Evolutionary conservation across 1,140 invertebrate genomes (phyloP).

Genomic region (Drosophila burlai): DNA sequence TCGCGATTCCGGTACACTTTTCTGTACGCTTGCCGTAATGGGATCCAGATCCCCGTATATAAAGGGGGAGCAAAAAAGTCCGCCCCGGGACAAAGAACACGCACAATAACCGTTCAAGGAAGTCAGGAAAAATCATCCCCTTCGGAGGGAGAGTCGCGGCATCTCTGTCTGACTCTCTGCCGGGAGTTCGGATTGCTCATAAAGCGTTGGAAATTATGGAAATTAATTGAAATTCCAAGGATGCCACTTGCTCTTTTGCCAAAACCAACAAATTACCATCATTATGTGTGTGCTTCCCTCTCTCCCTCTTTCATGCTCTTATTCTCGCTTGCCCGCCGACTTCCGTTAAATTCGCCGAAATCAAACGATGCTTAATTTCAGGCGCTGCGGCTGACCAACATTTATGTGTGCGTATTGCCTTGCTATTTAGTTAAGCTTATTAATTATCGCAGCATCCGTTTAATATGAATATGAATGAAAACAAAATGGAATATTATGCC

Average conservation of each 20-base stretch:
- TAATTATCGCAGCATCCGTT: conserved; percentile 47
- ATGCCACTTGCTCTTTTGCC: conserved; percentile 83
- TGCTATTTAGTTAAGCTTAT: conserved; percentile 69
- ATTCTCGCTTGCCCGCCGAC: background rate
- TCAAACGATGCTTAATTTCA: conserved; percentile 68
- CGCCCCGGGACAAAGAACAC: conserved; percentile 12
- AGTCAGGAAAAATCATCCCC: conserved; percentile 51
- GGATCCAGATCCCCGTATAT: background rate
- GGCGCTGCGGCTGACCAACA: conserved; percentile 36
- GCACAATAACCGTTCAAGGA: conserved; percentile 7
- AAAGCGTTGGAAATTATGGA: conserved; percentile 84
- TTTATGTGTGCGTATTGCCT: conserved; percentile 21
- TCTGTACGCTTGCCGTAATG: background rate
- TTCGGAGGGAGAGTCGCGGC: conserved; percentile 12
- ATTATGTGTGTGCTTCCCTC: conserved; percentile 61
- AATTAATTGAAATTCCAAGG: conserved; percentile 85
- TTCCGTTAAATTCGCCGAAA: conserved; percentile 15
- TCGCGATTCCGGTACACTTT: conserved; percentile 8
- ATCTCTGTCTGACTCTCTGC: conserved; percentile 39
- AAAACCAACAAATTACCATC: conserved; percentile 84
- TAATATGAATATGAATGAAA: conserved; percentile 9
- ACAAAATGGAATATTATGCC: conserved; percentile 18
- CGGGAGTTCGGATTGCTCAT: conserved; percentile 52
- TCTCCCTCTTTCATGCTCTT: background rate
- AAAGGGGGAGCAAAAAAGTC: background rate